These are phyloP conservation scores for Philereme transversata DNA, from an alignment of 2,888 invertebrate genomes.

Conservation along the genomic window DNA sequence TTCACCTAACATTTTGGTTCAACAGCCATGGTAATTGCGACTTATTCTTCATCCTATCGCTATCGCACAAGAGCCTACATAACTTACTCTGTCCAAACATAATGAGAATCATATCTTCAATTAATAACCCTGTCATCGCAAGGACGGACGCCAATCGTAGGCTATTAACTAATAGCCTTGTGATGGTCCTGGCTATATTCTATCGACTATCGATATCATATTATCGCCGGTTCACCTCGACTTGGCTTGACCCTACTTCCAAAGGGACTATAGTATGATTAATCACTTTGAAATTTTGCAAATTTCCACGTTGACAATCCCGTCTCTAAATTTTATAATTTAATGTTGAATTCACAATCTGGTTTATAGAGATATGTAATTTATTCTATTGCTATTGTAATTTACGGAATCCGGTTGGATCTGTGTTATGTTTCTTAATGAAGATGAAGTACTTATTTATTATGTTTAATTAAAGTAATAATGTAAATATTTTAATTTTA, in stretches of 20 bases:
- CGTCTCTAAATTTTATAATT: slow-evolving; percentile 50
- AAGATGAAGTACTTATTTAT: too few species aligned
- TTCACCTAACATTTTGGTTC: background rate
- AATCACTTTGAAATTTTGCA: slow-evolving; percentile 54
- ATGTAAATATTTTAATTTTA: too few species aligned
- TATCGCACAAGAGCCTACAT: slow-evolving; percentile 22
- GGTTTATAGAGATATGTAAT: slow-evolving; percentile 38
- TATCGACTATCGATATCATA: slow-evolving; percentile 29
- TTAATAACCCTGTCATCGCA: slow-evolving; percentile 47
- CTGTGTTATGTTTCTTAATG: too few species aligned
- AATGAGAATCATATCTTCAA: slow-evolving; percentile 40
- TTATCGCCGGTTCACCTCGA: slow-evolving; percentile 29
- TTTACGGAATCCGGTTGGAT: background rate
- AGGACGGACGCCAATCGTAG: slow-evolving; percentile 41
- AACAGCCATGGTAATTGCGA: slow-evolving; percentile 3
- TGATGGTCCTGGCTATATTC: slow-evolving; percentile 34
- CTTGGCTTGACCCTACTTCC: slow-evolving; percentile 31
- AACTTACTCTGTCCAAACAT: slow-evolving; percentile 13
- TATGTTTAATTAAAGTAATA: too few species aligned
- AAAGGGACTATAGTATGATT: slow-evolving; percentile 52
- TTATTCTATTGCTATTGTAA: slow-evolving; percentile 26
- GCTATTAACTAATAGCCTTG: slow-evolving; percentile 50
- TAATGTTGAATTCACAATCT: slow-evolving; percentile 40
- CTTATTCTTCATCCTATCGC: slow-evolving; percentile 3
- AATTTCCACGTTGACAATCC: slow-evolving; percentile 48